Evolutionary conservation across 2,113 vertebrate species (phyloP), one percentile per base, ranked within the genome.

Genomic region (Ochotona curzoniae): DNA sequence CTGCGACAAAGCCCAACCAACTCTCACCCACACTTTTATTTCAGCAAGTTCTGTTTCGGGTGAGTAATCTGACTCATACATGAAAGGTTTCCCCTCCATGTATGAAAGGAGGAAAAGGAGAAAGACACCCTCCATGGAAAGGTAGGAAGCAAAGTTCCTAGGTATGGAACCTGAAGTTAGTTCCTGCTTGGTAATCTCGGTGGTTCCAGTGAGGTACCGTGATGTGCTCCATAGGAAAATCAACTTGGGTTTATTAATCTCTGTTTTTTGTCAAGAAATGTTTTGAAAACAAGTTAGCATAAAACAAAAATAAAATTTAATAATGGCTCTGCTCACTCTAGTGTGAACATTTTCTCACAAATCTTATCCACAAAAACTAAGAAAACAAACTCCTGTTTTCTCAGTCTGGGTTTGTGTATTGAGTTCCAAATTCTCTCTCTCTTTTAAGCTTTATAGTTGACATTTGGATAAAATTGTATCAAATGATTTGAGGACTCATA

Each of bases 221-320:
- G 35, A 61, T 12, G 26, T 21, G 18, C 17, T 90, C 54, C 32
- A 26, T 2, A 49, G 64, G 64, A 95, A 94, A 67, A 57, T 44
- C 23, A 85, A 14, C 61, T 67, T 88, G 38, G 1, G 8, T 38
- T 78, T 12, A 83, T 82, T 80, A 49, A 71, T 44, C 13, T 94
- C 7, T 75, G 15, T 35, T 83, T 86, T 54, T 18, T 64, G 4
- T 47, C 20, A 83, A 38, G 54, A 73, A 83, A 64, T 67, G 5
- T 78, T 87, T 69, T 23, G 78, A 84, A 82, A 60, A 88, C 81
- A 66, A 76, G 47, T 81, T 83, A 51, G 76, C 47, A 15, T 47
- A 15, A 57, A 57, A 28, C 79, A 3, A 14, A 73, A 38, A 73
- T 78, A 4, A 17, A 71, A 85, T 61, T 44, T 81, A 18, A 70